Conservation (phyloP, 1,140 invertebrate species). For the Drosophila pruinosa region DNA sequence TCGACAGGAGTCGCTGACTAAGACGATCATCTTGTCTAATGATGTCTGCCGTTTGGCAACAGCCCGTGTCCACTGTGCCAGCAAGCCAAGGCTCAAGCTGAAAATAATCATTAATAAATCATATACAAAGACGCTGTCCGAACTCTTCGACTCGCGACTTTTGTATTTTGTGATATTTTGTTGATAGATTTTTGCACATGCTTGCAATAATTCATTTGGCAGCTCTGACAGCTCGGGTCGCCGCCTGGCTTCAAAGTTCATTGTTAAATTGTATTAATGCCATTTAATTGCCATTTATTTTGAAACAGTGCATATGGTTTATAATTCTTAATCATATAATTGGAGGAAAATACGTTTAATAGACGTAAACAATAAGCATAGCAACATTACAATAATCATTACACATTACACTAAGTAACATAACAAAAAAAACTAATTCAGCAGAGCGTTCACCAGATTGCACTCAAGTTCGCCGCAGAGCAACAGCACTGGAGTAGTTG, state of each 20-base stretch:
- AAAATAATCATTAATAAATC: conserved; percentile 65
- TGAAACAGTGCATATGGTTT: too few species aligned
- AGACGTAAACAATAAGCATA: too few species aligned
- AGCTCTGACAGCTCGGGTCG: conserved; percentile 52
- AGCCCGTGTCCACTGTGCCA: conserved; percentile 12
- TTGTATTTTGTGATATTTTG: conserved; percentile 47
- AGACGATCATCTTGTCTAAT: too few species aligned
- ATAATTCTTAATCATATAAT: too few species aligned
- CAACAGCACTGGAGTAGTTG: conserved; percentile 16
- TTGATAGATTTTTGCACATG: conserved; percentile 76
- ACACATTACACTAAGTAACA: too few species aligned
- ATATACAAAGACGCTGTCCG: conserved; percentile 34
- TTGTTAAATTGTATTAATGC: background rate
- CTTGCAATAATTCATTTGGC: conserved; percentile 66
- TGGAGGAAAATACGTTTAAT: too few species aligned
- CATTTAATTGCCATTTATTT: too few species aligned
- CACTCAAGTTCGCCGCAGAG: conserved; percentile 38
- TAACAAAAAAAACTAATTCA: too few species aligned
- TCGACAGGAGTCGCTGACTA: background rate
- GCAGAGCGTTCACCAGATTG: conserved; percentile 34
- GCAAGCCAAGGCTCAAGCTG: conserved; percentile 11
- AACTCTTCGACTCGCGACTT: conserved; percentile 58
- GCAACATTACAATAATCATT: too few species aligned
- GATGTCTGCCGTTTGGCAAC: background rate
- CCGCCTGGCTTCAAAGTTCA: conserved; percentile 18